Evolutionary conservation across 2,888 invertebrate genomes (phyloP), one percentile per base, ranked within the genome.

Genomic region (Tethea ocularis): DNA sequence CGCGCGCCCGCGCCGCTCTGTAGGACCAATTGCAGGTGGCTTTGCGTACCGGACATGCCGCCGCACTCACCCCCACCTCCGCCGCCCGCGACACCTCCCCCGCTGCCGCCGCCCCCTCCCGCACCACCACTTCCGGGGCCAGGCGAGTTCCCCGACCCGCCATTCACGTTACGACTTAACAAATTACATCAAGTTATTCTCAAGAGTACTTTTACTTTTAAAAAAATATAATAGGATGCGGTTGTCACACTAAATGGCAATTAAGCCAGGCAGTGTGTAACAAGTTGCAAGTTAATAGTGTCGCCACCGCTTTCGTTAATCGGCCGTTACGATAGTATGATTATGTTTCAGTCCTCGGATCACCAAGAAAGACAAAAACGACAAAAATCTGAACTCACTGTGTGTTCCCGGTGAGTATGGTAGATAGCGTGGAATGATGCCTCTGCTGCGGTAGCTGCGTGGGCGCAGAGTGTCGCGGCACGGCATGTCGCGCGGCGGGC

Each of bases 1-100:
- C 86, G 87, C 56, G 76, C 67, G 66, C 77, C 78, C 58, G 81
- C 79, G 66, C 75, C 82, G 68, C 89, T 89, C 70, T 93, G 92
- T 73, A 94, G 88, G 71, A 93, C 92, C 80, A 89, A 87, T 72
- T 93, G 93, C 68, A 93, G 83, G 68, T 93, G 93, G 69, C 90
- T 88, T 71, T 83, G 81, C 63, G 72, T 68, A 65, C 66, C 67
- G 56, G 67, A 56, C 61, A 61, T 55, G 61, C 60, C 52, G 36
- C 60, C 62, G 57, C 66, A 57, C 62, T 56, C 61, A 62, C 67
- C 65, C 63, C 61, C 67, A 52, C 71, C 72, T 38, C 74, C 41
- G 62, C 55, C 72, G 60, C 60, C 61, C 59, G 61, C 60, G 58
- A 61, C 55, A 59, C 60, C 52, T 33, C 61, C 62, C 57, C 66